Percentiles rank a stretch among this genome's conserved stretches.
phyloP scores from a whole-genome alignment of 1,140 invertebrate genomes.

The Drosophila pallidifrons region DNA sequence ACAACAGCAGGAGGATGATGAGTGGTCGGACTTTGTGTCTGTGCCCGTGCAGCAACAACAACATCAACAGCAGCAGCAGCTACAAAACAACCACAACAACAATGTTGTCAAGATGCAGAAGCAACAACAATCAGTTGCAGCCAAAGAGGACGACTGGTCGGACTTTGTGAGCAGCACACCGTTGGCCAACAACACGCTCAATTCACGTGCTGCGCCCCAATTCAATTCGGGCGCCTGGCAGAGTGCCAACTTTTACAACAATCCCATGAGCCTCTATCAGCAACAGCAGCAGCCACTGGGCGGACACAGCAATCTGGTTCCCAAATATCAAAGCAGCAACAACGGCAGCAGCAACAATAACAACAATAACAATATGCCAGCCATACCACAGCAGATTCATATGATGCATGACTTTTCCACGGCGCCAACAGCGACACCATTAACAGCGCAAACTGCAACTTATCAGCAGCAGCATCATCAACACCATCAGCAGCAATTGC shows the following conservation, averaged over 20 bases:
- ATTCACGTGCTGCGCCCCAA: slow-evolving; percentile 50
- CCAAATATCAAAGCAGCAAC: slow-evolving; percentile 43
- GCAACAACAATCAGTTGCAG: slow-evolving; percentile 30
- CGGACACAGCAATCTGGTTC: slow-evolving; percentile 66
- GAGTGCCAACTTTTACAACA: slow-evolving; percentile 82
- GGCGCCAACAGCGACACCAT: slow-evolving; percentile 49
- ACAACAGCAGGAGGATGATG: slow-evolving; percentile 85
- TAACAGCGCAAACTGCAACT: slow-evolving; percentile 18
- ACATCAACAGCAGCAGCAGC: slow-evolving; percentile 11
- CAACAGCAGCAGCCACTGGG: slow-evolving; percentile 58
- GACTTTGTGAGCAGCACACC: slow-evolving; percentile 88
- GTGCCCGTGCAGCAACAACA: slow-evolving; percentile 82
- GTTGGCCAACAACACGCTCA: slow-evolving; percentile 25
- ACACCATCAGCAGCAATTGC: slow-evolving; percentile 61
- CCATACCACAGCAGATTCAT: slow-evolving; percentile 72
- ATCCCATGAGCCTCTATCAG: slow-evolving; percentile 77
- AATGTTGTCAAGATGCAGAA: slow-evolving; percentile 43
- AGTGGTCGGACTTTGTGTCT: slow-evolving; percentile 88
- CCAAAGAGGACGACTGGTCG: slow-evolving; percentile 88
- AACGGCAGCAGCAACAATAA: slow-evolving; percentile 43
- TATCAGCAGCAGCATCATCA: slow-evolving; percentile 51
- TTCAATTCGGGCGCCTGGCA: slow-evolving; percentile 83
- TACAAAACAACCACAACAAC: slow-evolving; percentile 51
- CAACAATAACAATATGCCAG: slow-evolving; percentile 60
- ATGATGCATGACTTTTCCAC: slow-evolving; percentile 83